Evolutionary conservation across 2,888 invertebrate species (phyloP).

Genomic region (Uloborus plumipes): DNA sequence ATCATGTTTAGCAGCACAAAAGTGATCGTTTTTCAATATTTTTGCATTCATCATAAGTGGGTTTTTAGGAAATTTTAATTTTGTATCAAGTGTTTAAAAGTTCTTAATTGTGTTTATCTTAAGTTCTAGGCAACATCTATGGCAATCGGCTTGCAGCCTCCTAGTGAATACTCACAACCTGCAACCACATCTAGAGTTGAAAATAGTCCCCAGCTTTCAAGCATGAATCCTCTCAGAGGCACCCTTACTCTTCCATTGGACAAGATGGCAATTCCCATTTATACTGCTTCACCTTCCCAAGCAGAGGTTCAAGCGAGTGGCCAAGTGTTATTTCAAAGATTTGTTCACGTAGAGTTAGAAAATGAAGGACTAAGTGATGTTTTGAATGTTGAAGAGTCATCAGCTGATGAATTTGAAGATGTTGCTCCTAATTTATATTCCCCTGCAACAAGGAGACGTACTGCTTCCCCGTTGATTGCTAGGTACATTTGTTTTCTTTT

Average conservation of each 20-base stretch:
- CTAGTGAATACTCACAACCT: neutral
- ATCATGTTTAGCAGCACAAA: too few relatives aligned
- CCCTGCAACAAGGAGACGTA: neutral
- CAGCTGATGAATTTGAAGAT: neutral
- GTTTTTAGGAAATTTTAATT: too few relatives aligned
- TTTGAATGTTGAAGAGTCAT: neutral
- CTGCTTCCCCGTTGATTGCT: neutral
- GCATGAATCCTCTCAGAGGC: neutral
- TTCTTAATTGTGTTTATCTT: neutral
- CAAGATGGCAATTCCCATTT: conserved; percentile 13
- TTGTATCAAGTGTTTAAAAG: too few relatives aligned
- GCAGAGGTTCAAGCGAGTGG: conserved; percentile 6
- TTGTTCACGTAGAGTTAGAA: conserved; percentile 32
- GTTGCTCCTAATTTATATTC: neutral
- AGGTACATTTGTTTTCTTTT: neutral
- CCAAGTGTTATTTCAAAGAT: conserved; percentile 24
- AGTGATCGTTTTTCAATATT: too few relatives aligned
- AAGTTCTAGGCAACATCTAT: neutral
- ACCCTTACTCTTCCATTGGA: neutral
- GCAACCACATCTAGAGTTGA: neutral
- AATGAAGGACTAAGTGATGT: conserved; percentile 20
- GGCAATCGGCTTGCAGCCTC: neutral
- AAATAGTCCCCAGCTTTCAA: neutral
- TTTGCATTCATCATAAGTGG: too few relatives aligned
- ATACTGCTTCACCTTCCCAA: conserved; percentile 3